These are phyloP conservation scores for Collichthys lucidus DNA, from an alignment of 2,113 vertebrate species.

Conservation along the genomic window DNA sequence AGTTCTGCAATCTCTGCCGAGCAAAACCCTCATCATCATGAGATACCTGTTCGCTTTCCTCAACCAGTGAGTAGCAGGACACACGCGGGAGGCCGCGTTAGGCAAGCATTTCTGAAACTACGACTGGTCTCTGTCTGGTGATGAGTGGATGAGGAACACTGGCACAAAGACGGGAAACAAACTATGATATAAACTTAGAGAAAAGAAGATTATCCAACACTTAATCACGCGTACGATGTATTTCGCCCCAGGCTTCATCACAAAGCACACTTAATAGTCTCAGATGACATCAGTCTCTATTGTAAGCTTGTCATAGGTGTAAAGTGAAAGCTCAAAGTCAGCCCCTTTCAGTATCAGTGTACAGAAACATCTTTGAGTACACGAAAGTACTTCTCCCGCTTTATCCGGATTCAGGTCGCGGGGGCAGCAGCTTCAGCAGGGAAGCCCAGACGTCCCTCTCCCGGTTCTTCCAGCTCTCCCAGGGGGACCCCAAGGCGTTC, in stretches of 20 bases:
- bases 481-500: too few species aligned
- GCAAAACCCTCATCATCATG: conserved; percentile 95
- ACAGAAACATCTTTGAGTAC: neutral
- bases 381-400: too few species aligned
- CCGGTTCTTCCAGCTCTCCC: too few species aligned
- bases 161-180: neutral
- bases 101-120: too few species aligned
- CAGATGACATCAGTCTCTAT: neutral
- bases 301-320: neutral
- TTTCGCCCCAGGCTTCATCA: neutral
- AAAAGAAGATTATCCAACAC: neutral
- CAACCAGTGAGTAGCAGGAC: conserved; percentile 90
- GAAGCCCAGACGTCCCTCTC: too few species aligned
- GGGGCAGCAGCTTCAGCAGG: too few species aligned
- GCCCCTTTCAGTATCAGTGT: neutral
- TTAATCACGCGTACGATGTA: neutral
- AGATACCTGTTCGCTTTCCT: conserved; percentile 99
- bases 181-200: neutral
- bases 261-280: neutral
- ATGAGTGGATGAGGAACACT: too few species aligned
- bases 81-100: too few species aligned
- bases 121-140: neutral
- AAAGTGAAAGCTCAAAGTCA: neutral
- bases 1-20: conserved; percentile 90
- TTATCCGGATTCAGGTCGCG: too few species aligned